Conservation (phyloP, 2,113 vertebrate genomes). For the Zeus faber region DNA sequence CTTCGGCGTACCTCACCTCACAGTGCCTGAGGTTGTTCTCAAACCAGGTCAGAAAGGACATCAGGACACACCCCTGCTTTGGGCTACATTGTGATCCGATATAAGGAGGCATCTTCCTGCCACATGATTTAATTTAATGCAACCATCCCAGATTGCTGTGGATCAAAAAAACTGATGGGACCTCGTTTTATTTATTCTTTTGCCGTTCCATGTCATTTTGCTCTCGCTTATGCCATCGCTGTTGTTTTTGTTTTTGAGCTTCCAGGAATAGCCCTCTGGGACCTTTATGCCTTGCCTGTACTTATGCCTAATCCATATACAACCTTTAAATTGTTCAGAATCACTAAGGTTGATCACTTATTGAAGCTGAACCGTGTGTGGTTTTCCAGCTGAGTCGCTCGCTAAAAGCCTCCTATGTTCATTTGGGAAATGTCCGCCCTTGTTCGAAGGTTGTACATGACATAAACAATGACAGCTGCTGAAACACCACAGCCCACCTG, state of each 20-base stretch:
- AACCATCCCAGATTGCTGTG: slow-evolving; percentile 17
- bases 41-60: slow-evolving; percentile 30
- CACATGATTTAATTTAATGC: slow-evolving; percentile 30
- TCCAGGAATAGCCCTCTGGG: slow-evolving; percentile 6
- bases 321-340: too few species aligned
- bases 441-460: too few species aligned
- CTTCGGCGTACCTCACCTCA: not conserved
- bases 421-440: too few species aligned
- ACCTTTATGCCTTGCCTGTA: not conserved
- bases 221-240: too few species aligned
- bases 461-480: too few species aligned
- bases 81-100: slow-evolving; percentile 37
- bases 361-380: too few species aligned
- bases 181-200: too few species aligned
- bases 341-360: too few species aligned
- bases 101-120: slow-evolving; percentile 44
- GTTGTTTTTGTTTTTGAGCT: slow-evolving; percentile 8
- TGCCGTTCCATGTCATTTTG: too few species aligned
- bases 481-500: too few species aligned
- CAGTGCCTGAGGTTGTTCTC: slow-evolving; percentile 35
- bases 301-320: slow-evolving; percentile 9
- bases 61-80: slow-evolving; percentile 25
- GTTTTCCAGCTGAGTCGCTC: too few species aligned
- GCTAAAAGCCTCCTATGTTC: too few species aligned
- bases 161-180: slow-evolving; percentile 2